Evolutionary conservation across 64 coral and sea anemone genomes (phyloP), one percentile per base, ranked within the genome.

Genomic region (Exaiptasia diaphana): DNA sequence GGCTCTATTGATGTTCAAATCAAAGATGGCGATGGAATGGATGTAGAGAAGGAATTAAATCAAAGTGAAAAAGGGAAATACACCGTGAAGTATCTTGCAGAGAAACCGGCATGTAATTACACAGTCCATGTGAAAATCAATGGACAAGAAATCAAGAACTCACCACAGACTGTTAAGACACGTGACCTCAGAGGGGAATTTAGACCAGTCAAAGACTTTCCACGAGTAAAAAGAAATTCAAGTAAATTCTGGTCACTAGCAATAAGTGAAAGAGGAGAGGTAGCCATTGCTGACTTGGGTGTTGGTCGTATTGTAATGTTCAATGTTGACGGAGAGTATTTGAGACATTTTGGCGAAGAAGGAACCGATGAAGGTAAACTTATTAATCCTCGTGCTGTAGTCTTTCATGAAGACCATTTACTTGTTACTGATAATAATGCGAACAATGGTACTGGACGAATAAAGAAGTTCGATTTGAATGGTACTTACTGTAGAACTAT

Each of bases 251-350:
- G 85, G 20, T 71, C 75, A 44, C 49, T 93, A 25, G 48, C 91
- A 52, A 43, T 76, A 67, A 93, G 86, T 50, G 40, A 68, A 27
- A 23, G 40, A 1, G 91, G 85, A 41, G 85, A 88, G 42, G 59
- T 93, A 40, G 91, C 91, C 25, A 83, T 94, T 13, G 67, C 73
- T 24, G 91, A 94, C 65, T 83, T 63, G 25, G 81, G 81, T 17
- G 89, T 89, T 48, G 73, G 84, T 31, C 37, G 91, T 49, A 68
- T 94, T 57, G 78, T 89, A 79, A 77, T 94, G 21, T 94, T 94
- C 61, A 71, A 75, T 53, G 68, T 76, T 24, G 68, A 50, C 2
- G 91, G 91, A 50, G 82, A 82, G 26, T 89, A 82, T 79, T 83
- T 83, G 24, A 88, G 53, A 39, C 59, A 83, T 53, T 89, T 94